These are phyloP conservation scores for Tridacna gigas DNA, from an alignment of 2,888 invertebrate genomes.

Conservation along the genomic window DNA sequence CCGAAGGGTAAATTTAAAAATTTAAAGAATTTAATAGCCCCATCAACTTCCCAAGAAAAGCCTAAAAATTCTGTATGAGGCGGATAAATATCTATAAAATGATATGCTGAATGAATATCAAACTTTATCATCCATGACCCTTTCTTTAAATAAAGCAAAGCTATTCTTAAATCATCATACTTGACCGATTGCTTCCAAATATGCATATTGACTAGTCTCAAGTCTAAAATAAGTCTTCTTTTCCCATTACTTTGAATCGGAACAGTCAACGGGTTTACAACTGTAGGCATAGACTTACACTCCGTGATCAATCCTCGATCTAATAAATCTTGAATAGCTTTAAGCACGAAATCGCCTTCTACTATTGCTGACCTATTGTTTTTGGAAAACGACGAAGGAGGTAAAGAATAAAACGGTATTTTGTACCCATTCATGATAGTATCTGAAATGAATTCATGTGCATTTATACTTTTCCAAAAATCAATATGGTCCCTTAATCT, in stretches of 20 bases:
- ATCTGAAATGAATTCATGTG: conserved; percentile 16
- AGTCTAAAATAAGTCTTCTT: no score
- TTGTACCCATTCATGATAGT: conserved; percentile 18
- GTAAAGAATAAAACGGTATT: conserved; percentile 8
- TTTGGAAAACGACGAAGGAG: background rate
- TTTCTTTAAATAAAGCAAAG: no score
- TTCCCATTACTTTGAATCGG: conserved; percentile 24
- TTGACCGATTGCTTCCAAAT: no score
- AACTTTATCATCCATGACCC: no score
- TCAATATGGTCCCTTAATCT: conserved; percentile 22
- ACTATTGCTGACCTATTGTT: conserved; percentile 4
- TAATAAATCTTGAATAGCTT: no score
- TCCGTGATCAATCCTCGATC: conserved; percentile 9
- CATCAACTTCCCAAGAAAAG: conserved; percentile 11
- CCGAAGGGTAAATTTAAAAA: conserved; percentile 22
- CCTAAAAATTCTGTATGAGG: conserved; percentile 26
- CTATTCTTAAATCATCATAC: conserved; percentile 18
- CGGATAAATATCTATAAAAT: conserved; percentile 2
- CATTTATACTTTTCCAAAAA: conserved; percentile 19
- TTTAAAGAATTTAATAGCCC: conserved; percentile 8
- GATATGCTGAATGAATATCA: no score
- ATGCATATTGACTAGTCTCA: conserved; percentile 6
- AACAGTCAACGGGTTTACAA: conserved; percentile 20
- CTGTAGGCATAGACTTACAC: background rate
- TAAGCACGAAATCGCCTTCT: background rate